Evolutionary conservation across 2,888 invertebrate species (phyloP).

Genomic region (Polyommatus icarus): DNA sequence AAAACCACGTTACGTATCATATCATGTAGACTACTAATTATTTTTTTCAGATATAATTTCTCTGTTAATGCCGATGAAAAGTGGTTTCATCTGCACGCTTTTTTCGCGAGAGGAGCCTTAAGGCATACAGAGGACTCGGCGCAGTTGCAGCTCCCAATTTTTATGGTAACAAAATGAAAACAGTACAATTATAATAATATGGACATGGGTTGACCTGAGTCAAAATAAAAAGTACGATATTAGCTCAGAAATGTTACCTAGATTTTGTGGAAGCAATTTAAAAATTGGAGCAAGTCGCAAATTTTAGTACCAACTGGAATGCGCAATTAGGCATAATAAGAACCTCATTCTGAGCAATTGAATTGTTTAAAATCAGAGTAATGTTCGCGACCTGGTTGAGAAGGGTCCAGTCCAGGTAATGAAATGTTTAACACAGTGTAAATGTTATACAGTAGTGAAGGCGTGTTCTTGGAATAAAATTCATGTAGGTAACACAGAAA

Average conservation of each 20-base stretch:
- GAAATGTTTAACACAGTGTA: neutral
- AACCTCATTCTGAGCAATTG: neutral
- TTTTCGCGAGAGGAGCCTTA: too few relatives aligned
- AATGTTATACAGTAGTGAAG: neutral
- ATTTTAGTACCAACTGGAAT: neutral
- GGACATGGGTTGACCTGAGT: too few relatives aligned
- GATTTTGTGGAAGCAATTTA: neutral
- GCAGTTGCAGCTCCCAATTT: neutral
- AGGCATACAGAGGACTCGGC: too few relatives aligned
- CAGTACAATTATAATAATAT: too few relatives aligned
- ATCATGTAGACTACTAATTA: too few relatives aligned
- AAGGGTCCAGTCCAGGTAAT: neutral
- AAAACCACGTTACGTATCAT: too few relatives aligned
- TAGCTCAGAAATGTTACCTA: neutral
- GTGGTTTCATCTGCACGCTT: too few relatives aligned
- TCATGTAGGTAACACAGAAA: too few relatives aligned
- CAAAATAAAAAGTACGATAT: too few relatives aligned
- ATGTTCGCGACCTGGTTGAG: neutral
- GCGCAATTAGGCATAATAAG: neutral
- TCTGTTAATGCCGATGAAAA: too few relatives aligned
- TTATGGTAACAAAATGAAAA: neutral
- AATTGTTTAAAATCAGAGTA: conserved; percentile 3
- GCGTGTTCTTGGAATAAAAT: too few relatives aligned
- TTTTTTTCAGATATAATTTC: too few relatives aligned
- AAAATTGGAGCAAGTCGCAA: neutral